These are phyloP conservation scores for Synanthedon andrenaeformis DNA, from an alignment of 2,888 invertebrate species.

Conservation along the genomic window DNA sequence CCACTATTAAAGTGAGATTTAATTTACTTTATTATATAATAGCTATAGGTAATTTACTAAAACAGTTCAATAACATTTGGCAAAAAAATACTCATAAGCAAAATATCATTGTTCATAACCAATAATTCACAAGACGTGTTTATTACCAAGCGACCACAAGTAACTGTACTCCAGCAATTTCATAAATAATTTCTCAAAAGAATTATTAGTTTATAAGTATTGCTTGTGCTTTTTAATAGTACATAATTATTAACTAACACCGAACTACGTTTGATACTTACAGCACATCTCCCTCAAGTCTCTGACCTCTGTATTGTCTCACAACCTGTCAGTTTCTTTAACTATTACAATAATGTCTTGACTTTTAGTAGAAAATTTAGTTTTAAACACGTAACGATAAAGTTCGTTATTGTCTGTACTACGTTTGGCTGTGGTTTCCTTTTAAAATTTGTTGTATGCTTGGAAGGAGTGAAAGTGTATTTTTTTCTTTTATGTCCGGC, in stretches of 20 bases:
- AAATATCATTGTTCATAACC: no score
- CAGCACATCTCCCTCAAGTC: constrained; percentile 27
- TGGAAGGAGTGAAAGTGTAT: constrained; percentile 55
- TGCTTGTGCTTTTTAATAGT: background rate
- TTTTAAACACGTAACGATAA: constrained; percentile 8
- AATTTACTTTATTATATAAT: no score
- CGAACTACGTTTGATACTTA: background rate
- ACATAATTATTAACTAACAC: background rate
- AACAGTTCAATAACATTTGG: no score
- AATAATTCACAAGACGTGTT: no score
- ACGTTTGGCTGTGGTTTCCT: constrained; percentile 14
- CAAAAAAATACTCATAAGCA: no score
- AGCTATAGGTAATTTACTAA: no score
- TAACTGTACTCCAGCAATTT: no score
- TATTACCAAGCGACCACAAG: no score
- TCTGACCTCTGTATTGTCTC: constrained; percentile 49
- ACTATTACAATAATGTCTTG: constrained; percentile 8
- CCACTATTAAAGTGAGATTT: no score
- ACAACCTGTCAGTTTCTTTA: constrained; percentile 19
- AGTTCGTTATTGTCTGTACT: constrained; percentile 12
- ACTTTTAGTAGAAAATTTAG: constrained; percentile 9
- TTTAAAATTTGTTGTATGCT: constrained; percentile 17
- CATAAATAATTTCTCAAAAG: no score
- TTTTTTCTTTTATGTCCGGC: constrained; percentile 53
- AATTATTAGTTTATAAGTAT: no score